Conservation (phyloP, 2,113 vertebrate genomes). For the Tympanuchus pallidicinctus region DNA sequence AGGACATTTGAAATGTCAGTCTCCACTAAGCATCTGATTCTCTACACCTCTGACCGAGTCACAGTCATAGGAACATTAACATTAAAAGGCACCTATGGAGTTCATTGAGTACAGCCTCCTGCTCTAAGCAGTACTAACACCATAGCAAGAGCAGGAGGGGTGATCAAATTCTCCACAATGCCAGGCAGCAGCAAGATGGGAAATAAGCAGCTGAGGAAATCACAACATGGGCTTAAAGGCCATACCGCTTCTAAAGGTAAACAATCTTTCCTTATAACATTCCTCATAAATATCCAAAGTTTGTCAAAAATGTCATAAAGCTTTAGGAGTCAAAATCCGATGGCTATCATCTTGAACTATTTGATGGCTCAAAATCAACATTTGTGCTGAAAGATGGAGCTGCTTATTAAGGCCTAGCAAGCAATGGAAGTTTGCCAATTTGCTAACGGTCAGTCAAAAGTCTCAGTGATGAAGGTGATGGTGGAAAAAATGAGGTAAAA, state of each 20-base stretch:
- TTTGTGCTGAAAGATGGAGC: neutral
- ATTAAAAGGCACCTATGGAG: neutral
- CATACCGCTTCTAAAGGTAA: neutral
- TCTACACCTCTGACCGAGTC: neutral
- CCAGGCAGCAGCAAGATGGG: neutral
- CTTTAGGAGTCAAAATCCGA: neutral
- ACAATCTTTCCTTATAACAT: neutral
- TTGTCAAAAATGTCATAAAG: neutral
- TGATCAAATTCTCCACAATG: neutral
- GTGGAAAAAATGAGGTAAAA: too few relatives aligned
- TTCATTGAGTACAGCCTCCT: neutral
- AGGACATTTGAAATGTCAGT: neutral
- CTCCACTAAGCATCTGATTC: neutral
- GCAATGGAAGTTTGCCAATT: too few relatives aligned
- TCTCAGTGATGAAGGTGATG: too few relatives aligned
- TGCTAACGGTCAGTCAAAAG: too few relatives aligned
- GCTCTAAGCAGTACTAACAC: neutral
- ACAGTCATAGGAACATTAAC: neutral
- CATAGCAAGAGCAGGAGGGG: neutral
- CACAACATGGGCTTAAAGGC: accelerated
- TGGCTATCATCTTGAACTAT: neutral
- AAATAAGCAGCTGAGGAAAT: neutral
- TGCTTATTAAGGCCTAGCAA: neutral
- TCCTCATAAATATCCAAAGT: neutral
- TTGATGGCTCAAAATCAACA: neutral